phyloP scores from a whole-genome alignment of 2,797 vertebrate species.

The Crax fasciolata region DNA sequence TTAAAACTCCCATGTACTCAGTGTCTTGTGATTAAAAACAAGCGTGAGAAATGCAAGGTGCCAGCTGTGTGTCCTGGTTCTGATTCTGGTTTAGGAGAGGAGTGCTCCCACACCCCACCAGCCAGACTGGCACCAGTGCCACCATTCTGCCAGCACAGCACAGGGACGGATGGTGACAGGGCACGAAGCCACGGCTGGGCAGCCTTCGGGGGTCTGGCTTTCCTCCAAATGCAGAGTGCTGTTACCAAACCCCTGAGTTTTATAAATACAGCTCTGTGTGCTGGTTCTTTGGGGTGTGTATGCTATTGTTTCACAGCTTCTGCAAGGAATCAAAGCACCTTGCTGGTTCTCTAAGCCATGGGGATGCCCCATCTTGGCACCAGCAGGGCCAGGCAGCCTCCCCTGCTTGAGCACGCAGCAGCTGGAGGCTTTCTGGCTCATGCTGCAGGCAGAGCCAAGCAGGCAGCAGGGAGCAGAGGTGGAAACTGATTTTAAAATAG shows the following conservation, averaged over 20 bases:
- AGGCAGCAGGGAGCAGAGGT: fast-evolving
- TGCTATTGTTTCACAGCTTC: too few relatives aligned
- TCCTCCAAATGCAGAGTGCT: not conserved
- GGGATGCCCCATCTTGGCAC: not conserved
- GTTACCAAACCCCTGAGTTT: not conserved
- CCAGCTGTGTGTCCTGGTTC: not conserved
- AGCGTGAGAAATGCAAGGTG: not conserved
- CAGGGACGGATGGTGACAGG: not conserved
- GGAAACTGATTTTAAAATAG: not conserved
- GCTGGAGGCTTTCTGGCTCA: not conserved
- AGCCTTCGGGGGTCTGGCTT: not conserved
- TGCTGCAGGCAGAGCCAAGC: not conserved
- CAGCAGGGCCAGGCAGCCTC: too few relatives aligned
- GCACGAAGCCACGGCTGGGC: not conserved
- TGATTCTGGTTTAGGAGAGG: not conserved
- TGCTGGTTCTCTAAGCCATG: not conserved
- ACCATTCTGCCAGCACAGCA: not conserved
- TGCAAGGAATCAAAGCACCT: not conserved
- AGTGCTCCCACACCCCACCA: not conserved
- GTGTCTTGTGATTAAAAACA: not conserved
- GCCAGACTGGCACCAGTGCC: fast-evolving
- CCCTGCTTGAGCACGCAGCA: not conserved
- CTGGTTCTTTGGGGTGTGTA: not conserved
- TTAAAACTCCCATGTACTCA: not conserved
- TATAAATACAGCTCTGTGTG: not conserved